These are phyloP conservation scores for Catamblyrhynchus diadema DNA, from an alignment of 2,797 vertebrate species.

Conservation along the genomic window DNA sequence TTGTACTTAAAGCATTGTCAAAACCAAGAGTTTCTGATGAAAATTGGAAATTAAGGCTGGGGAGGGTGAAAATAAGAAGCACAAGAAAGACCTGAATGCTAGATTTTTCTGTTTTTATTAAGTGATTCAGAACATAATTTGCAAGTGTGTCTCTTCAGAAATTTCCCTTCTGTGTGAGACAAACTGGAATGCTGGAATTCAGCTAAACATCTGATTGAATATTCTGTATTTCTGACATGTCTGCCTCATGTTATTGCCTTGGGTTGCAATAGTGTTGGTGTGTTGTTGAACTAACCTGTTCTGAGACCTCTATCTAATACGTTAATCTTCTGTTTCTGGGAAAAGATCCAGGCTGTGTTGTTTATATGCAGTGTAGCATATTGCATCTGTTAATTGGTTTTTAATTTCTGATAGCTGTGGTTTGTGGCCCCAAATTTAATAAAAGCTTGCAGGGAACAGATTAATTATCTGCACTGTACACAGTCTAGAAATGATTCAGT, in stretches of 20 bases:
- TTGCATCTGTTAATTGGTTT: background rate
- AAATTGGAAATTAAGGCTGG: background rate
- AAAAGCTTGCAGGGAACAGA: background rate
- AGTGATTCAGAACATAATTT: background rate
- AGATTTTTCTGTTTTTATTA: background rate
- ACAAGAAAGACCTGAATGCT: rapidly evolving
- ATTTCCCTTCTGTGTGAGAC: background rate
- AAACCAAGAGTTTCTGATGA: background rate
- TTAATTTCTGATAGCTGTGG: background rate
- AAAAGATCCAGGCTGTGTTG: background rate
- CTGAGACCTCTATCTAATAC: background rate
- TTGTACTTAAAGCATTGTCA: background rate
- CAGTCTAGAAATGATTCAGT: background rate
- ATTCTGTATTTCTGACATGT: background rate
- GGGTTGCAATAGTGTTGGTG: background rate
- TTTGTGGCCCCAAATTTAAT: background rate
- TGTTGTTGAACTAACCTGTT: background rate
- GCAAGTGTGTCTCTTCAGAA: background rate
- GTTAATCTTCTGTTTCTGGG: background rate
- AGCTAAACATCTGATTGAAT: background rate
- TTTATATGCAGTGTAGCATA: background rate
- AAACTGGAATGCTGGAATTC: background rate
- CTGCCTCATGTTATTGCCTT: rapidly evolving
- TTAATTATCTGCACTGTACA: background rate
- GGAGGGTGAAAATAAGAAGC: background rate